A percentile compares a stretch with the other conserved stretches of the same genome.
Evolutionary conservation across 2,113 vertebrate species (phyloP).

Genomic region (Gavia stellata): DNA sequence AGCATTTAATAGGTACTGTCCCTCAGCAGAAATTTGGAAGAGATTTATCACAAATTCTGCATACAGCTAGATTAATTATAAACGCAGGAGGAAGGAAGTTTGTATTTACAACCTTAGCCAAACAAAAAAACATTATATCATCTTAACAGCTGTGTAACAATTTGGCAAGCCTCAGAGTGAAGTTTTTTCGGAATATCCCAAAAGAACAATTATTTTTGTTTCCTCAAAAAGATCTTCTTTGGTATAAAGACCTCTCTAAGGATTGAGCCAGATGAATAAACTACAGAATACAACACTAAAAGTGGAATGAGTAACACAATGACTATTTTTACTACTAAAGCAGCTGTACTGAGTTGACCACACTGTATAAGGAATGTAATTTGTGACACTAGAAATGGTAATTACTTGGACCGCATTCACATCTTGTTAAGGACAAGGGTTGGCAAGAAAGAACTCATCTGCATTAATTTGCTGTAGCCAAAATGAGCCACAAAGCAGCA

Average conservation of each 20-base stretch:
- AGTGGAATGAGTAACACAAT: neutral
- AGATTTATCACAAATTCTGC: neutral
- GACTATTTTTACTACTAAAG: conserved; percentile 20
- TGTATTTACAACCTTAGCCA: conserved; percentile 4
- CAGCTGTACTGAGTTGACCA: neutral
- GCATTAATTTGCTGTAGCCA: neutral
- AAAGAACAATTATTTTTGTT: conserved; percentile 63
- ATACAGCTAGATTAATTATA: neutral
- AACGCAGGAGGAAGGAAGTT: conserved; percentile 62
- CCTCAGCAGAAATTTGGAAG: neutral
- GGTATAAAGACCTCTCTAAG: conserved; percentile 5
- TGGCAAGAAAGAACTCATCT: neutral
- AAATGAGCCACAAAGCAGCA: neutral
- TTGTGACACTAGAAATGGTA: conserved; percentile 12
- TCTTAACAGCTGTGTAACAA: conserved; percentile 59
- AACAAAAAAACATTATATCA: conserved; percentile 53
- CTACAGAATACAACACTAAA: conserved; percentile 3
- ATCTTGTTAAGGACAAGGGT: neutral
- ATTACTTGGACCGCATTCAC: conserved; percentile 14
- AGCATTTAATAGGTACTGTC: neutral
- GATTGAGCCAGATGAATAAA: conserved; percentile 1
- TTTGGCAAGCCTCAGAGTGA: conserved; percentile 30
- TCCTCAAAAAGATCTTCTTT: conserved; percentile 43
- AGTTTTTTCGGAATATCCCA: conserved; percentile 24
- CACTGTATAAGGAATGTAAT: neutral